A percentile compares a stretch with the other conserved stretches of the same genome.
Conservation (phyloP, 2,888 invertebrate species). For the Chelonus formosanus region DNA sequence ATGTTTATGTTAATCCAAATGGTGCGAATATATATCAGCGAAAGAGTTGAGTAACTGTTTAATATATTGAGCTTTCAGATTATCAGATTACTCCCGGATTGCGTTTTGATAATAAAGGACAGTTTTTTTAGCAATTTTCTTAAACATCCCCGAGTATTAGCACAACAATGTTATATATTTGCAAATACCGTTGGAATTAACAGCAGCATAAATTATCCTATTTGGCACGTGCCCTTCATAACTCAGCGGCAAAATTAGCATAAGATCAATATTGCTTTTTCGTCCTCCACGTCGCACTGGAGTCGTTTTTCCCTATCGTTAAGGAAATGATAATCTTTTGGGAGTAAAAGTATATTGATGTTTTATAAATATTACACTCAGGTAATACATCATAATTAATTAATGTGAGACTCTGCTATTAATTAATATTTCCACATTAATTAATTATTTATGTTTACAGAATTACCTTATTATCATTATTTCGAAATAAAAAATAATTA, state of each 20-base stretch:
- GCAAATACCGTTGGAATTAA: constrained; percentile 46
- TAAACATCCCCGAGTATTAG: background rate
- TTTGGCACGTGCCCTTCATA: constrained; percentile 56
- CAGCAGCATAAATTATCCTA: constrained; percentile 56
- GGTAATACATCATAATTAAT: background rate
- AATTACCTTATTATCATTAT: too few species aligned
- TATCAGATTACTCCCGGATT: background rate
- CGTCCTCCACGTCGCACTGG: constrained; percentile 21
- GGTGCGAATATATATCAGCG: too few species aligned
- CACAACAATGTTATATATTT: constrained; percentile 6
- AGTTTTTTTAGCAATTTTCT: background rate
- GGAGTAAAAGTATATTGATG: background rate
- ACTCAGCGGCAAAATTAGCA: constrained; percentile 55
- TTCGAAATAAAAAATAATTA: too few species aligned
- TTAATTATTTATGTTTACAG: background rate
- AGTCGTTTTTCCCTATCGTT: constrained; percentile 12
- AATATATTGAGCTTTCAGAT: too few species aligned
- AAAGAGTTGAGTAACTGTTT: background rate
- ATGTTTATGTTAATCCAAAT: too few species aligned
- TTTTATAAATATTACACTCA: background rate
- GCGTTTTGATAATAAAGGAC: background rate
- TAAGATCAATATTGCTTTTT: constrained; percentile 59
- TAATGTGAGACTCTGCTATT: background rate
- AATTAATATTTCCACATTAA: background rate
- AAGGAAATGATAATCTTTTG: constrained; percentile 8